Conservation (phyloP, 2,797 vertebrate genomes). For the Buphagus erythrorhynchus region DNA sequence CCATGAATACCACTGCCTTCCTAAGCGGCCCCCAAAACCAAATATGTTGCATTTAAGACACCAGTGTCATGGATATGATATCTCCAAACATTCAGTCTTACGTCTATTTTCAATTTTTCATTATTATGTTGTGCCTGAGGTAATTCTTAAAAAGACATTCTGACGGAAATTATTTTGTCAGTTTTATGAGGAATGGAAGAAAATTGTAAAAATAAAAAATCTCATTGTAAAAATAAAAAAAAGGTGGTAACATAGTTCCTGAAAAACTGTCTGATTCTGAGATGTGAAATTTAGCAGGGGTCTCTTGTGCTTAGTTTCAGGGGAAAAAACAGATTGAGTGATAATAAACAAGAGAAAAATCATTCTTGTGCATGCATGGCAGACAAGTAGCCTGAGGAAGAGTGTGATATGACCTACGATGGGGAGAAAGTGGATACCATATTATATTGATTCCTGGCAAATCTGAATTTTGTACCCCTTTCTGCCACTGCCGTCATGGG, state of each 20-base stretch:
- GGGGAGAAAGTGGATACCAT: not conserved
- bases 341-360: constrained; percentile 19
- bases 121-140: not conserved
- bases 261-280: constrained; percentile 28
- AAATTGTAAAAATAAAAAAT: not conserved
- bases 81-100: not conserved
- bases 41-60: not conserved
- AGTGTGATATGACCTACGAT: not conserved
- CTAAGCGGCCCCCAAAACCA: not conserved
- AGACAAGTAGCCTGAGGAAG: constrained; percentile 12
- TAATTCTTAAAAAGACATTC: constrained; percentile 1
- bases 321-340: not conserved
- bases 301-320: not conserved
- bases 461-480: not conserved
- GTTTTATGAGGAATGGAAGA: constrained; percentile 2
- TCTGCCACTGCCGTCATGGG: not conserved
- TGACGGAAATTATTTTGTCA: not conserved
- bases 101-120: not conserved
- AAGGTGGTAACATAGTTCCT: not conserved
- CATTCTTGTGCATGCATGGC: not conserved
- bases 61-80: not conserved
- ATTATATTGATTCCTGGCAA: not conserved
- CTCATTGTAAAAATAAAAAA: not conserved
- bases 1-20: not conserved
- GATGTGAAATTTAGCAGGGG: constrained; percentile 24